These are phyloP conservation scores for Coelopa pilipes DNA, from an alignment of 2,888 invertebrate species.

Conservation along the genomic window DNA sequence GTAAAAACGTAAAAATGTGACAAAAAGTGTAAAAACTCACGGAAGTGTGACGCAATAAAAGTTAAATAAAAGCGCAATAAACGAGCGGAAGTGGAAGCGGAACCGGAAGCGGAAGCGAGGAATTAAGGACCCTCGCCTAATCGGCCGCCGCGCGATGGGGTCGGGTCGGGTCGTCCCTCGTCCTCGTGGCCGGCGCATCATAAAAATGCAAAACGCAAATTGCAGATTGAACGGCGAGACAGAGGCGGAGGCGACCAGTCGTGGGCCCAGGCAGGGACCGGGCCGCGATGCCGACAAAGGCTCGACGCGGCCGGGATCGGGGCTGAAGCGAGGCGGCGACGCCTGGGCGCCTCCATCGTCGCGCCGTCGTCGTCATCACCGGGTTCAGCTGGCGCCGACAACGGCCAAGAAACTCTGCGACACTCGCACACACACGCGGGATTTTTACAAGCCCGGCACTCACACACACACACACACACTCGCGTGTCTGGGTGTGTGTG, in stretches of 20 bases:
- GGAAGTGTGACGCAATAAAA: too few species aligned
- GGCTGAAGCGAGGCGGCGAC: conserved; percentile 25
- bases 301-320: not conserved
- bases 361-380: not conserved
- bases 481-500: conserved; percentile 13
- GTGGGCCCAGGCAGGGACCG: too few species aligned
- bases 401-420: conserved; percentile 7
- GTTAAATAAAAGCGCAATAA: too few species aligned
- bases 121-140: conserved; percentile 12
- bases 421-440: not conserved
- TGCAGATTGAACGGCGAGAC: not conserved
- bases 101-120: not conserved
- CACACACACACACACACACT: conserved; percentile 21
- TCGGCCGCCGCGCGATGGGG: not conserved
- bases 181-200: not conserved
- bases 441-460: conserved; percentile 29
- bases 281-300: conserved; percentile 19
- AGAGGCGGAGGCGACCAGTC: too few species aligned
- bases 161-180: not conserved
- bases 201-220: not conserved
- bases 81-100: not conserved
- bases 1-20: too few species aligned
- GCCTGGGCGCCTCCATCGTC: conserved; percentile 33
- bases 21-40: too few species aligned
- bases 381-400: not conserved